Conservation (phyloP, 2,113 vertebrate species). For the Anhinga anhinga region DNA sequence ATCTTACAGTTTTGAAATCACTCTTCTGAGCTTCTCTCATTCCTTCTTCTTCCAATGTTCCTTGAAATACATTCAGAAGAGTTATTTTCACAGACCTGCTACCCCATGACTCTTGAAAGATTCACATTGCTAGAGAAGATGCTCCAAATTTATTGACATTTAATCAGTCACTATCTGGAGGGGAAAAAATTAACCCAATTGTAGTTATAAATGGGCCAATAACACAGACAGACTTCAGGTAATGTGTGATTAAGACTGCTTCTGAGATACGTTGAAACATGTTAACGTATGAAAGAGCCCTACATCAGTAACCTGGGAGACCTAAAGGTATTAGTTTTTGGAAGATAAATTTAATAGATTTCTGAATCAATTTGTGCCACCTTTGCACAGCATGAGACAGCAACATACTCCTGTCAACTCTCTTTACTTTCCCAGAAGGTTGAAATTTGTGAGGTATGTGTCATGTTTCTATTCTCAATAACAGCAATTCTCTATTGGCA, state of each 20-base stretch:
- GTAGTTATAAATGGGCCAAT: conserved; percentile 20
- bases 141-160: conserved; percentile 16
- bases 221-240: conserved; percentile 38
- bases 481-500: background rate
- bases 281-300: background rate
- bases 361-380: conserved; percentile 27
- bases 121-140: background rate
- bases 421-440: conserved; percentile 29
- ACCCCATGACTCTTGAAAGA: background rate
- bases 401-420: background rate
- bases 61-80: background rate
- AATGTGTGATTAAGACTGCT: conserved; percentile 32
- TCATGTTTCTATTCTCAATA: background rate
- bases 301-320: conserved; percentile 38
- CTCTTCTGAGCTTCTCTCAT: background rate
- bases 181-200: background rate
- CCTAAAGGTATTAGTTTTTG: conserved; percentile 37
- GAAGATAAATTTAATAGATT: conserved; percentile 58
- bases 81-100: background rate
- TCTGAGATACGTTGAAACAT: conserved; percentile 38
- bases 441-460: conserved; percentile 11
- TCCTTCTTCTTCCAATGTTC: background rate
- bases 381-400: conserved; percentile 15
- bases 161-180: conserved; percentile 15
- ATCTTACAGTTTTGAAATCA: background rate